phyloP scores from a whole-genome alignment of 2,797 vertebrate species.

The Borostomias antarcticus region DNA sequence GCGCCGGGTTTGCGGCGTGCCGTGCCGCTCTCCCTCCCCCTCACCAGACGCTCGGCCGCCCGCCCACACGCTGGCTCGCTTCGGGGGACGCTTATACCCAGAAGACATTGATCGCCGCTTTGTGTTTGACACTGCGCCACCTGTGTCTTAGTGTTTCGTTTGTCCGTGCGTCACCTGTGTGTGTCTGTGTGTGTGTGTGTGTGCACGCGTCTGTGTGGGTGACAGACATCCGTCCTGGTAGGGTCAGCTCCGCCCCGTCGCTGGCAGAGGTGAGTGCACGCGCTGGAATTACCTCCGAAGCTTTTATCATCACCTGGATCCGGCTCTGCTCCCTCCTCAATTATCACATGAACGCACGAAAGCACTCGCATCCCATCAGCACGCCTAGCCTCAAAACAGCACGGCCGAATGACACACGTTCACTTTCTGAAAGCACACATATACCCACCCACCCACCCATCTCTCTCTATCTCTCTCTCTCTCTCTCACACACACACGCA shows the following conservation, averaged over 20 bases:
- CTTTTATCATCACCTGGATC: slow-evolving; percentile 51
- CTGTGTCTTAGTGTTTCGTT: slow-evolving; percentile 2
- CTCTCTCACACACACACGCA: neutral
- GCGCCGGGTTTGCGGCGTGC: too few relatives aligned
- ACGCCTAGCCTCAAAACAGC: slow-evolving; percentile 49
- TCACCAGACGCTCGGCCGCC: too few relatives aligned
- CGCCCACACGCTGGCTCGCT: too few relatives aligned
- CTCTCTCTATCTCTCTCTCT: neutral
- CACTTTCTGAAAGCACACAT: too few relatives aligned
- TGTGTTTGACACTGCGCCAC: too few relatives aligned
- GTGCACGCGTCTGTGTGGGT: neutral
- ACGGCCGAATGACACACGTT: slow-evolving; percentile 37
- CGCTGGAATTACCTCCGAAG: slow-evolving; percentile 42
- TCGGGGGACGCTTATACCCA: too few relatives aligned
- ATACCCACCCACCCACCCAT: too few relatives aligned
- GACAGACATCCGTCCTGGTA: neutral
- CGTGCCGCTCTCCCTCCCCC: too few relatives aligned
- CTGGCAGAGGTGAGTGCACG: slow-evolving; percentile 17
- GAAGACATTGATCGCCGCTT: too few relatives aligned
- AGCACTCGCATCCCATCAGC: slow-evolving; percentile 26
- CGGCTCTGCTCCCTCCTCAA: slow-evolving; percentile 4
- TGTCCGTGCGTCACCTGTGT: neutral
- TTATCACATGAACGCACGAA: slow-evolving; percentile 9
- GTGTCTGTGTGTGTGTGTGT: slow-evolving; percentile 10
- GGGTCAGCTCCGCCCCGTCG: neutral